Percentiles rank a stretch among this genome's conserved stretches.
phyloP scores from a whole-genome alignment of 2,888 invertebrate genomes.

The Seira musarum region DNA sequence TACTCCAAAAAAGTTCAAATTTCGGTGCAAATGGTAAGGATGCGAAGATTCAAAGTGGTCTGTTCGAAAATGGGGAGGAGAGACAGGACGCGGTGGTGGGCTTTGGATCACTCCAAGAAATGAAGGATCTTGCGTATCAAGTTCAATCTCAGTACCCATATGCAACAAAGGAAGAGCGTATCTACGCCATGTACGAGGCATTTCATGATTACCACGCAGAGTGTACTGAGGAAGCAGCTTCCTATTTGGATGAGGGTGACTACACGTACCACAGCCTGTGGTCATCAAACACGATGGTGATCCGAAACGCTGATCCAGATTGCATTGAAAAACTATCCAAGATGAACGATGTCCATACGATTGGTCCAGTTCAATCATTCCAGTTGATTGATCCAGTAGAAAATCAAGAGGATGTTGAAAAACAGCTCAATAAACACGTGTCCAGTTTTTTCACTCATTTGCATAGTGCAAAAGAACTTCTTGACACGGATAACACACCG shows the following conservation, averaged over 20 bases:
- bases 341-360: constrained; percentile 18
- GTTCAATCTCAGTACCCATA: neutral
- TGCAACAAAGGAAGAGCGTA: constrained; percentile 14
- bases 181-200: constrained; percentile 32
- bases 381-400: constrained; percentile 24
- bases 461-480: too few species aligned
- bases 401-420: too few species aligned
- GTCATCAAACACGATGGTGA: constrained; percentile 19
- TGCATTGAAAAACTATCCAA: constrained; percentile 21
- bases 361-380: neutral
- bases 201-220: constrained; percentile 10
- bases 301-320: constrained; percentile 3
- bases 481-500: too few species aligned
- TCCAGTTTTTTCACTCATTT: too few species aligned
- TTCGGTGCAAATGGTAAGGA: too few species aligned
- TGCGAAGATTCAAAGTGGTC: too few species aligned
- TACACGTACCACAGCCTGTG: constrained; percentile 28
- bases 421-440: too few species aligned
- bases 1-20: too few species aligned
- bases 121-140: constrained; percentile 15
- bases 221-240: constrained; percentile 1
- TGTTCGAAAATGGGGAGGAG: neutral
- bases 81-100: neutral
- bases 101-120: constrained; percentile 21
- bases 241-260: constrained; percentile 1